phyloP scores from a whole-genome alignment of 2,888 invertebrate genomes.

The Hetaerina titia region DNA sequence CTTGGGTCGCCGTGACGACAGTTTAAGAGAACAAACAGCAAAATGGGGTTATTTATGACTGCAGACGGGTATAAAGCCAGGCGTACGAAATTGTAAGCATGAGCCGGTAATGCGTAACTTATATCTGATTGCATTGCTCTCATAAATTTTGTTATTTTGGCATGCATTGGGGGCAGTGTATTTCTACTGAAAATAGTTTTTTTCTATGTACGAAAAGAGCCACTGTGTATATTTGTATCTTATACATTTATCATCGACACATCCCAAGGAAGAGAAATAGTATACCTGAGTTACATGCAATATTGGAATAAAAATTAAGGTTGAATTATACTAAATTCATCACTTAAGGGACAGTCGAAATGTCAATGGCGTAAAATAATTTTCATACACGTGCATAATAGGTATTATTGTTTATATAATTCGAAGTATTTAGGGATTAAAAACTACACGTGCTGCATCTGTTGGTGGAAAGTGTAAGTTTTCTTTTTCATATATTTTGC shows the following conservation, averaged over 20 bases:
- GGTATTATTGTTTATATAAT: no score
- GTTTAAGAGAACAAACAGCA: background rate
- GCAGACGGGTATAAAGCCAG: background rate
- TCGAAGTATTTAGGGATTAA: no score
- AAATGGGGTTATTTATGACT: background rate
- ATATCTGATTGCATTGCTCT: slow-evolving; percentile 17
- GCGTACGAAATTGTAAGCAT: background rate
- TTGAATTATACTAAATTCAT: no score
- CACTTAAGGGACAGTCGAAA: no score
- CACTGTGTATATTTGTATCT: background rate
- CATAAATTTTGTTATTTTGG: background rate
- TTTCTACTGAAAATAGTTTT: background rate
- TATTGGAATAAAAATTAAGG: no score
- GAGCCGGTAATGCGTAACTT: background rate
- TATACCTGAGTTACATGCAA: no score
- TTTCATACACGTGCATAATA: no score
- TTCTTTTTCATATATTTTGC: no score
- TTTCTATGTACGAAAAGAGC: background rate
- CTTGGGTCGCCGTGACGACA: background rate
- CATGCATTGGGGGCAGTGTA: background rate
- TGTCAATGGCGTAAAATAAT: no score
- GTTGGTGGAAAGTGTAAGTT: no score
- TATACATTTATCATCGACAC: background rate
- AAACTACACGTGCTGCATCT: no score
- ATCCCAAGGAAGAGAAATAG: no score